Percentiles rank a stretch among this genome's conserved stretches.
phyloP scores from a whole-genome alignment of 1,140 invertebrate species.

The Akabosia matsudoensis region DNA sequence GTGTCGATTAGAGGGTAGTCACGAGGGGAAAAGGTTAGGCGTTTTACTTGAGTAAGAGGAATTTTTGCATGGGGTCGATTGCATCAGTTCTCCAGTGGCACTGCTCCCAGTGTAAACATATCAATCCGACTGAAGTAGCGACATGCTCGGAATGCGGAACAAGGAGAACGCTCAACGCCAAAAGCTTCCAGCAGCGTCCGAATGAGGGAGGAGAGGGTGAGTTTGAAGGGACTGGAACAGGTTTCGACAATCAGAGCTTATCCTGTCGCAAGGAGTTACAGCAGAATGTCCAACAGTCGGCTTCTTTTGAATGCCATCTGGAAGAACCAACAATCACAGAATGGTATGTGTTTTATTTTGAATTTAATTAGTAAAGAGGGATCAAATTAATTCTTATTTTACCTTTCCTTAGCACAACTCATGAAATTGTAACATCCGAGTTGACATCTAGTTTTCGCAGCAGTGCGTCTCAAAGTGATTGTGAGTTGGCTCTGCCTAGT shows the following conservation, averaged over 20 bases:
- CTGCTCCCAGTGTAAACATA: slow-evolving; percentile 77
- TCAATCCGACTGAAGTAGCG: slow-evolving; percentile 75
- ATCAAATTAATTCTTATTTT: slow-evolving; percentile 14
- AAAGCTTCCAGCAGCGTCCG: slow-evolving; percentile 6
- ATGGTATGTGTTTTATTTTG: slow-evolving; percentile 31
- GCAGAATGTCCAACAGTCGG: slow-evolving; percentile 9
- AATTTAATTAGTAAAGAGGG: not conserved
- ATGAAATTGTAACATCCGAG: slow-evolving; percentile 36
- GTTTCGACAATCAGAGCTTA: slow-evolving; percentile 2
- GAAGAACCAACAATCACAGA: slow-evolving; percentile 43
- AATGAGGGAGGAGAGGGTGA: slow-evolving; percentile 17
- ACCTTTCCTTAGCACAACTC: slow-evolving; percentile 40
- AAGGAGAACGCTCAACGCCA: slow-evolving; percentile 28
- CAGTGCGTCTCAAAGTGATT: not conserved
- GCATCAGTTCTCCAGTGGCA: slow-evolving; percentile 85
- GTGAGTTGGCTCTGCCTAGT: not conserved
- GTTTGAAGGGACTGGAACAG: not conserved
- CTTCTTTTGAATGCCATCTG: slow-evolving; percentile 38
- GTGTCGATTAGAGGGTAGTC: not conserved
- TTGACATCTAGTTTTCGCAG: slow-evolving; percentile 2
- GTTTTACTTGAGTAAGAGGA: no score
- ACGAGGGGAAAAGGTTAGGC: not conserved
- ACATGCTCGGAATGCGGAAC: slow-evolving; percentile 74
- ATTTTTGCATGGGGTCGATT: slow-evolving; percentile 70
- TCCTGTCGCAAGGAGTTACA: not conserved